Base-by-base conservation (phyloP, 2,888 invertebrate genomes). In the Steinernema carpocapsae region DNA sequence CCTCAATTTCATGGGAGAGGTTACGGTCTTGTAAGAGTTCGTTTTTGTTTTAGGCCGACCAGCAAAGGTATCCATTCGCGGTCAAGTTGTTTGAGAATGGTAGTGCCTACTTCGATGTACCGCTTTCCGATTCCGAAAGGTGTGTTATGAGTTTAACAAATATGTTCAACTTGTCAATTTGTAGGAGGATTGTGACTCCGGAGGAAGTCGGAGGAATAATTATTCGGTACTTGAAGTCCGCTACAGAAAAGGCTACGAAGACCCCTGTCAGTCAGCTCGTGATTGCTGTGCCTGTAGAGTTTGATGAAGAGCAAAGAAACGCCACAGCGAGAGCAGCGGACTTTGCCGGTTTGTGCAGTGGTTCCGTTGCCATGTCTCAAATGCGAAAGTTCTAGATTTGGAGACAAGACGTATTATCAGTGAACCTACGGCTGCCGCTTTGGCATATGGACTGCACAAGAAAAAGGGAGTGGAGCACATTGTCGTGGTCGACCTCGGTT, bases 401-500 rank as follows among this genome's bases (percentile, higher is more conserved):
- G 88, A 89, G 74, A 88, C 89, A 1, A 82, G 88, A 59, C 80
- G 90, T 42, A 85, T 90, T 14, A 89, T 90, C 78, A 90, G 88
- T 77, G 90, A 90, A 79, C 90, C 90, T 7, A 90, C 90, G 26
- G 90, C 90, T 1, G 90, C 90, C 7, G 89, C 90, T 1, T 81
- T 90, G 76, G 89, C 90, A 0, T 90, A 90, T 83, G 90, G 90
- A 3, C 85, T 90, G 12, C 89, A 90, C 80, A 89, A 88, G 77
- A 89, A 89, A 80, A 85, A 88, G 19, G 88, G 87, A 43, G 87
- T 89, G 1, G 87, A 88, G 72, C 88, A 88, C 80, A 88, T 90
- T 0, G 79, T 90, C 29, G 90, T 90, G 6, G 88, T 90, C 3
- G 90, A 90, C 83, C 83, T 90, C 26, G 90, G 90, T 72, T 88